Percentiles rank a stretch among this genome's conserved stretches.
These are phyloP conservation scores for Trachelipus rathkii DNA, from an alignment of 1,140 invertebrate genomes.

Conservation along the genomic window DNA sequence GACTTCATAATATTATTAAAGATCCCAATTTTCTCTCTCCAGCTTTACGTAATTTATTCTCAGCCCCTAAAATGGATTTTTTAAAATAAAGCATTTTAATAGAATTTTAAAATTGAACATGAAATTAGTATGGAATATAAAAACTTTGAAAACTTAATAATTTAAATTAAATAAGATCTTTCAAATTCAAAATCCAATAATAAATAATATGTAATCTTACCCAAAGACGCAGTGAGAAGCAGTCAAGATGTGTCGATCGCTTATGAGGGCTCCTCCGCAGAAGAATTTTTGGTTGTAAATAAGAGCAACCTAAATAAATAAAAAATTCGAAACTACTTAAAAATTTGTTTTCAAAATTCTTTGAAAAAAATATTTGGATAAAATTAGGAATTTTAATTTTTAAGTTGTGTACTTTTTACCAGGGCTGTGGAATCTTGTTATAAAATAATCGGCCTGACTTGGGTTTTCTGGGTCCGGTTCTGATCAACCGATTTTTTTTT, in stretches of 20 bases:
- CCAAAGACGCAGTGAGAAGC: constrained; percentile 42
- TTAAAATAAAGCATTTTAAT: no score
- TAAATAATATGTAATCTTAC: constrained; percentile 20
- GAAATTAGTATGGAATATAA: no score
- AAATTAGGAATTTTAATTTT: background rate
- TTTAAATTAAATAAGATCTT: constrained; percentile 4
- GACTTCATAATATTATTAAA: no score
- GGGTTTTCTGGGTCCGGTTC: no score
- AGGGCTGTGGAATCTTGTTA: no score
- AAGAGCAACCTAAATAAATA: constrained; percentile 35
- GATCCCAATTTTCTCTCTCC: no score
- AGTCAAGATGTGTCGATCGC: constrained; percentile 37
- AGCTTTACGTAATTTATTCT: no score
- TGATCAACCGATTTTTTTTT: no score
- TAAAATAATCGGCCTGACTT: no score
- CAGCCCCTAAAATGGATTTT: no score
- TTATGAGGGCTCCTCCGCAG: constrained; percentile 43
- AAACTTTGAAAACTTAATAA: no score
- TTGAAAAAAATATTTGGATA: background rate
- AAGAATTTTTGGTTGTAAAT: constrained; percentile 42
- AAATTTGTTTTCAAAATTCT: background rate
- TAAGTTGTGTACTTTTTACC: background rate
- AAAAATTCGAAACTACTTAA: background rate
- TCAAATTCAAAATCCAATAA: background rate
- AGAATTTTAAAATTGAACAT: no score